These are phyloP conservation scores for Erebia aethiops DNA, from an alignment of 2,888 invertebrate genomes.

Conservation along the genomic window DNA sequence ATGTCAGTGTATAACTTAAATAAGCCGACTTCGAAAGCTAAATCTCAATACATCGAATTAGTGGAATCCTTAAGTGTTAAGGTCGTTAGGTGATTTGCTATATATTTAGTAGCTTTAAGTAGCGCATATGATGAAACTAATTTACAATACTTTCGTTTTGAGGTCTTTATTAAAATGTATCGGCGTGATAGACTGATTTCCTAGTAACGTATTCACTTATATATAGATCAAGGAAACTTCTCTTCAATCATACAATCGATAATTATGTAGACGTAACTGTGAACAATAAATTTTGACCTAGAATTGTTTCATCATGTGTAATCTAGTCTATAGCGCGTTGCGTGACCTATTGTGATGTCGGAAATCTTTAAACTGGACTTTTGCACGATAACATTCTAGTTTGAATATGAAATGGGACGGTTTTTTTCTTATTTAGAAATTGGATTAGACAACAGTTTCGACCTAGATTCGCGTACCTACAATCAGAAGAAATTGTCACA, in stretches of 20 bases:
- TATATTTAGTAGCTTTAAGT: slow-evolving; percentile 35
- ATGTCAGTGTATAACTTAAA: slow-evolving; percentile 55
- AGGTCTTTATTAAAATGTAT: slow-evolving; percentile 17
- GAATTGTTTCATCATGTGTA: slow-evolving; percentile 15
- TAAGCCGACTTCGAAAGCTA: slow-evolving; percentile 66
- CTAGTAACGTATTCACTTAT: slow-evolving; percentile 19
- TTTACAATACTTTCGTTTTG: slow-evolving; percentile 23
- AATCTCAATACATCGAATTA: slow-evolving; percentile 78
- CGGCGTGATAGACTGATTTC: slow-evolving; percentile 26
- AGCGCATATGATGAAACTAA: slow-evolving; percentile 18
- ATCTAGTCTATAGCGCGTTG: slow-evolving; percentile 5
- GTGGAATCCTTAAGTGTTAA: slow-evolving; percentile 61
- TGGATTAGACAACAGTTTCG: slow-evolving; percentile 54
- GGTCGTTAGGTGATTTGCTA: slow-evolving; percentile 30
- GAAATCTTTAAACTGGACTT: slow-evolving; percentile 1
- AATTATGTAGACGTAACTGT: not conserved
- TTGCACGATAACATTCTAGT: slow-evolving; percentile 23
- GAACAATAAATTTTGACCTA: slow-evolving; percentile 1
- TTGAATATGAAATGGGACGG: slow-evolving; percentile 60
- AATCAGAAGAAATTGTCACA: slow-evolving; percentile 3
- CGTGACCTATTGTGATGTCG: slow-evolving; percentile 16
- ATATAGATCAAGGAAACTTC: slow-evolving; percentile 1
- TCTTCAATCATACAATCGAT: not conserved
- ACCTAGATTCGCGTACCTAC: not conserved
- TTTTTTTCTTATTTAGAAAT: slow-evolving; percentile 35